A percentile compares a stretch with the other conserved stretches of the same genome.
Evolutionary conservation across 2,797 vertebrate genomes (phyloP).

Genomic region (Leptoclinus maculatus): DNA sequence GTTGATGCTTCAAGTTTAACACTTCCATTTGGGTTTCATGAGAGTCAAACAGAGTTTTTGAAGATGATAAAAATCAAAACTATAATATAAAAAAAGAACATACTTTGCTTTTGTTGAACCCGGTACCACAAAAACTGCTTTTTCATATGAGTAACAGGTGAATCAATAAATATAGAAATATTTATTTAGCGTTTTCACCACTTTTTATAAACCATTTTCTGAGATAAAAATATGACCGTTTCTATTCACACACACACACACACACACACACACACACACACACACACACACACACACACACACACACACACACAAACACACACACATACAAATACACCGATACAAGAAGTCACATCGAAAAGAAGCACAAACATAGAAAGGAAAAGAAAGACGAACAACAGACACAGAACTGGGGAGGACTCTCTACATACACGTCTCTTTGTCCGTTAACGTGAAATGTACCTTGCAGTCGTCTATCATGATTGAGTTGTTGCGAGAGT

Average conservation of each 20-base stretch:
- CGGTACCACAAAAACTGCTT: slow-evolving; percentile 85
- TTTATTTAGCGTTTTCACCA: slow-evolving; percentile 61
- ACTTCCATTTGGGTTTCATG: slow-evolving; percentile 25
- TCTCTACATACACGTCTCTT: slow-evolving; percentile 97
- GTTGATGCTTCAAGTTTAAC: slow-evolving; percentile 23
- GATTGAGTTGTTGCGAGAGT: slow-evolving; percentile 93
- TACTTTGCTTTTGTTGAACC: slow-evolving; percentile 27
- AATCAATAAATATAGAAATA: slow-evolving; percentile 68
- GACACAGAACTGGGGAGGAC: slow-evolving; percentile 71
- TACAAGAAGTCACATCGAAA: slow-evolving; percentile 48
- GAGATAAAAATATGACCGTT: slow-evolving; percentile 45
- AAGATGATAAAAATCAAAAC: slow-evolving; percentile 32
- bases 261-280: slow-evolving; percentile 51
- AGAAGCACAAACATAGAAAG: slow-evolving; percentile 52
- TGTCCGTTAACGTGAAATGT: slow-evolving; percentile 96
- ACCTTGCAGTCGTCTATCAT: slow-evolving; percentile 99
- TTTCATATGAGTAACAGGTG: slow-evolving; percentile 72
- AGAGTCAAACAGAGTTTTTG: slow-evolving; percentile 34
- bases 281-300: slow-evolving; percentile 32
- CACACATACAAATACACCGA: slow-evolving; percentile 30
- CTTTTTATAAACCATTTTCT: slow-evolving; percentile 31
- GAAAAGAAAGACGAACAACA: slow-evolving; percentile 51
- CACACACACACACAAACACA: slow-evolving; percentile 52
- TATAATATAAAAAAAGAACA: slow-evolving; percentile 19
- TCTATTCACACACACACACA: slow-evolving; percentile 43